Conservation (phyloP, 2,113 vertebrate species). For the Smithornis capensis region DNA sequence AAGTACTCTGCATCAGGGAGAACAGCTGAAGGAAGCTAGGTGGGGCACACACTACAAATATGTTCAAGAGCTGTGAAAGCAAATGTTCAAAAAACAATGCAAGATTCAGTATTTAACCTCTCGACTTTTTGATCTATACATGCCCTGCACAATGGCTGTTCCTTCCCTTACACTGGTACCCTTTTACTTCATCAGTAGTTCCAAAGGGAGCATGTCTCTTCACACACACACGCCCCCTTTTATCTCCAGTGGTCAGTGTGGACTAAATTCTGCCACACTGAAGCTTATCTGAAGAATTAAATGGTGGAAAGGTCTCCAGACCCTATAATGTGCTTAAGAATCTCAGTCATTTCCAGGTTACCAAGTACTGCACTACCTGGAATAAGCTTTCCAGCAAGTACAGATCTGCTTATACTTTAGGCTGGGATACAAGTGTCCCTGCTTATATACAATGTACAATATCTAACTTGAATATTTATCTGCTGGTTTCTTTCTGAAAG, state of each 20-base stretch:
- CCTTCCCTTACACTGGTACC: background rate
- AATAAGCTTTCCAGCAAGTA: background rate
- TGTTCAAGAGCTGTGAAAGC: slow-evolving; percentile 22
- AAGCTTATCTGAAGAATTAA: background rate
- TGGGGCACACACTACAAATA: slow-evolving; percentile 35
- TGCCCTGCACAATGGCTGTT: background rate
- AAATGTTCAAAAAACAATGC: slow-evolving; percentile 43
- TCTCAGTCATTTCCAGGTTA: background rate
- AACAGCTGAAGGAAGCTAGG: slow-evolving; percentile 59
- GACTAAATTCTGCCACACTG: background rate
- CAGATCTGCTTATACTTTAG: background rate
- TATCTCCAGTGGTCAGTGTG: background rate
- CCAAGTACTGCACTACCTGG: background rate
- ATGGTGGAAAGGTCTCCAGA: background rate
- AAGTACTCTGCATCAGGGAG: slow-evolving; percentile 29
- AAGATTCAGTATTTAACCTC: slow-evolving; percentile 35
- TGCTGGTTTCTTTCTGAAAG: background rate
- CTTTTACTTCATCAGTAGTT: background rate
- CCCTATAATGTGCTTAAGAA: background rate
- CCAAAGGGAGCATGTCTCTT: background rate
- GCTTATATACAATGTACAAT: background rate
- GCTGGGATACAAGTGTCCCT: background rate
- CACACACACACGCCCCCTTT: background rate
- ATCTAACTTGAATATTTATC: background rate
- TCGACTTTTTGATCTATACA: background rate